Evolutionary conservation across 2,113 vertebrate genomes (phyloP).

Genomic region (Apodemus sylvaticus): DNA sequence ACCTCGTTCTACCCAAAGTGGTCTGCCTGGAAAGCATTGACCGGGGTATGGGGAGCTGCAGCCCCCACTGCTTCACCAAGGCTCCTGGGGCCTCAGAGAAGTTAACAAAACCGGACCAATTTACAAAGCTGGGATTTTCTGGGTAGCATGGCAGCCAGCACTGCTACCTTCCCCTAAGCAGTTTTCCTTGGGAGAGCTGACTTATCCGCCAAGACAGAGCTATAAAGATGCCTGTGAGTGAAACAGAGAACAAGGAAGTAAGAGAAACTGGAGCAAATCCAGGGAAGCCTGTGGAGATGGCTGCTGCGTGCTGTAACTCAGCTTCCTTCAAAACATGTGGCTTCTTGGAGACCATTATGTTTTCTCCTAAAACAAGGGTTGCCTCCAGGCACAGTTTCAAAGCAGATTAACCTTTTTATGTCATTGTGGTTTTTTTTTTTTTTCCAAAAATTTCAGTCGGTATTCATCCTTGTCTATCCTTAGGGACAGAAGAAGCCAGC

Average conservation of each 20-base stretch:
- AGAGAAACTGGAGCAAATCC: slow-evolving; percentile 5
- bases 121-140: neutral
- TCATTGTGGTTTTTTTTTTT: neutral
- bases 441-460: neutral
- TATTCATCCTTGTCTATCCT: too few relatives aligned
- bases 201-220: neutral
- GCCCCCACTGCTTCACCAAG: neutral
- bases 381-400: slow-evolving; percentile 9
- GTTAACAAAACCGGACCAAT: neutral
- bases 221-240: neutral
- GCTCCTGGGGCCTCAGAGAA: neutral
- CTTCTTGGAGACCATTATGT: neutral
- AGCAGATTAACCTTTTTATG: slow-evolving; percentile 5
- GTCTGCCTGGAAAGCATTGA: neutral
- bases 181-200: neutral
- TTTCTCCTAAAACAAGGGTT: slow-evolving; percentile 6
- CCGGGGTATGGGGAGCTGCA: neutral
- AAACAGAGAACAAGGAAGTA: neutral
- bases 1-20: neutral
- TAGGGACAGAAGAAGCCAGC: neutral
- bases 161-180: neutral
- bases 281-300: neutral
- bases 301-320: neutral
- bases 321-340: neutral
- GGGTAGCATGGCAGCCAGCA: neutral